Evolutionary conservation across 2,888 invertebrate genomes (phyloP).

Genomic region (Atrina japonica): DNA sequence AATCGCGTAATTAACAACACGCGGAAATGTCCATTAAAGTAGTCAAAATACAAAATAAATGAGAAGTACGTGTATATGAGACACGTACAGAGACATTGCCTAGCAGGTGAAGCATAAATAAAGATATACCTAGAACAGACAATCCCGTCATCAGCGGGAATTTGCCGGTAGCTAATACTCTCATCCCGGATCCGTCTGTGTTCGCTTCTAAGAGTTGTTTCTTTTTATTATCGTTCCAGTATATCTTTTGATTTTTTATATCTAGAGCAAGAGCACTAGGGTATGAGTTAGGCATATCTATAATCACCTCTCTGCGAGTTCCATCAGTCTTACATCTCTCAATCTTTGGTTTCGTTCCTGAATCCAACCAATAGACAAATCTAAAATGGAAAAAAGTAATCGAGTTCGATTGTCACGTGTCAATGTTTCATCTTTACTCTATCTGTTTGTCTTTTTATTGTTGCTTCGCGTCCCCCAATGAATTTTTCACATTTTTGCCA

Average conservation of each 20-base stretch:
- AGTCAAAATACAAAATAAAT: too few relatives aligned
- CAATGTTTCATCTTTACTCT: too few relatives aligned
- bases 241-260: neutral
- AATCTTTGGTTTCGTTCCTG: conserved; percentile 6
- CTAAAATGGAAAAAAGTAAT: neutral
- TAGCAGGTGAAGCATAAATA: too few relatives aligned
- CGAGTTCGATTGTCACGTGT: too few relatives aligned
- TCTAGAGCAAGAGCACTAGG: conserved; percentile 7
- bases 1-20: too few relatives aligned
- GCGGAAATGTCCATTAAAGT: too few relatives aligned
- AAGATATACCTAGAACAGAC: conserved; percentile 9
- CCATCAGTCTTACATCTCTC: conserved; percentile 10
- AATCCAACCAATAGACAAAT: conserved; percentile 6
- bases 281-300: neutral
- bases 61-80: too few relatives aligned
- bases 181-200: conserved; percentile 4
- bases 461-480: too few relatives aligned
- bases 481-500: too few relatives aligned
- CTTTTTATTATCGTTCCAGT: conserved; percentile 9
- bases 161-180: neutral
- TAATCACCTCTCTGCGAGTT: neutral
- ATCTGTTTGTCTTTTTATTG: too few relatives aligned
- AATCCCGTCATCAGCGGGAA: conserved; percentile 12
- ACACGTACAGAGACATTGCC: too few relatives aligned
- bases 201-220: neutral